Percentiles rank a stretch among this genome's conserved stretches.
Conservation (phyloP, 2,113 vertebrate genomes). For the Tupaia chinensis region DNA sequence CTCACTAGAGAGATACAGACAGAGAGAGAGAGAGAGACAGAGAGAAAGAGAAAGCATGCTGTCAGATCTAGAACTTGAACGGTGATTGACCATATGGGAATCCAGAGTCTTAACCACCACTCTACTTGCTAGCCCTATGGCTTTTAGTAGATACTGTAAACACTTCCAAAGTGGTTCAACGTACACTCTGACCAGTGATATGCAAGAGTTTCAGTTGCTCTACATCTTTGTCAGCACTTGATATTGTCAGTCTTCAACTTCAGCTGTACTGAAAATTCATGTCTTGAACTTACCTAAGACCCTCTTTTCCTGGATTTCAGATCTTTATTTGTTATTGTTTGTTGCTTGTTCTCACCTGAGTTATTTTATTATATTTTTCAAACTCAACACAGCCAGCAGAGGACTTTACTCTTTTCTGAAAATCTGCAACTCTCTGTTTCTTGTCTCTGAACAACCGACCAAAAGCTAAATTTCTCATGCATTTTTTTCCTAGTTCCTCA, state of each 20-base stretch:
- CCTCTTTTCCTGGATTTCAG: not conserved
- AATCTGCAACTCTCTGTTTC: not conserved
- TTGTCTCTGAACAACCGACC: not conserved
- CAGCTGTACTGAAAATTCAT: not conserved
- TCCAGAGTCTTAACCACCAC: too few species aligned
- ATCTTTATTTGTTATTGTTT: not conserved
- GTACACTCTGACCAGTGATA: not conserved
- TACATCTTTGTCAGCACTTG: not conserved
- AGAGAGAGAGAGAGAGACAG: too few species aligned
- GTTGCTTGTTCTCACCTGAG: not conserved
- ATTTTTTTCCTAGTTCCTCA: not conserved
- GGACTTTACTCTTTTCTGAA: not conserved
- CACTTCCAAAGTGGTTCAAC: not conserved
- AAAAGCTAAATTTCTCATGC: not conserved
- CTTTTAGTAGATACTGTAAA: not conserved
- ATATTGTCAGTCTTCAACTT: not conserved
- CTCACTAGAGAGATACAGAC: too few species aligned
- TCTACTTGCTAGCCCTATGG: not conserved
- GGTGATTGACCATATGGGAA: too few species aligned
- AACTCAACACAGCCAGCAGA: not conserved
- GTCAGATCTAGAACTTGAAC: too few species aligned
- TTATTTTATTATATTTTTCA: not conserved
- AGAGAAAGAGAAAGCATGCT: too few species aligned
- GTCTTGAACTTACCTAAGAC: not conserved
- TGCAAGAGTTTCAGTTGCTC: not conserved